A percentile compares a stretch with the other conserved stretches of the same genome.
Conservation (phyloP, 2,888 invertebrate genomes). For the Herminia tarsipennalis region DNA sequence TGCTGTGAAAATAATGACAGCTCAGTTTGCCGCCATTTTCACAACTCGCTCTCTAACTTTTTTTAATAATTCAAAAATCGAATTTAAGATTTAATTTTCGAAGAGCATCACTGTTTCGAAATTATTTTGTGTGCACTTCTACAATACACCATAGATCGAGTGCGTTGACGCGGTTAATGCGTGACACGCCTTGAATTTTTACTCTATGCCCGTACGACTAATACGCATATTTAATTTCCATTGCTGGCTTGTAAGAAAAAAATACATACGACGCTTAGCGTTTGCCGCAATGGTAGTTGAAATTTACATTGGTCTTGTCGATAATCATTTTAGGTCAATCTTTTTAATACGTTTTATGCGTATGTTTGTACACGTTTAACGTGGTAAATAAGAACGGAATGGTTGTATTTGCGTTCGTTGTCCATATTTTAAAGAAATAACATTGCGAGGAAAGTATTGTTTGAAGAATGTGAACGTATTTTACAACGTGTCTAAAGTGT, state of each 20-base stretch:
- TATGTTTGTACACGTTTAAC: slow-evolving; percentile 28
- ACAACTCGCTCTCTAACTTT: no score
- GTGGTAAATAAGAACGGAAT: slow-evolving; percentile 4
- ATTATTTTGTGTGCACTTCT: slow-evolving; percentile 28
- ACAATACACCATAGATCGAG: slow-evolving; percentile 53
- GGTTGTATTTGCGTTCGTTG: no score
- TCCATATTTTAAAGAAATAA: no score
- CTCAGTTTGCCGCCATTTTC: no score
- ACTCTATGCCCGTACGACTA: slow-evolving; percentile 14
- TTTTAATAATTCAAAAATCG: no score
- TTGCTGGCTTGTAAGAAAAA: neutral
- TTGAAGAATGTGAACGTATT: no score
- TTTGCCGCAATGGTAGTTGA: slow-evolving; percentile 7
- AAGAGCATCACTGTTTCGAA: no score
- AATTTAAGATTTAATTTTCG: no score
- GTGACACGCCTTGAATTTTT: slow-evolving; percentile 45
- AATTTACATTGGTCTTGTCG: neutral
- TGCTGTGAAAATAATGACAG: no score
- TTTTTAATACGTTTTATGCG: slow-evolving; percentile 14
- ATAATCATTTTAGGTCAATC: slow-evolving; percentile 22
- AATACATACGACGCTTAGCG: neutral
- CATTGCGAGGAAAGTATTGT: no score
- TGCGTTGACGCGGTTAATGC: slow-evolving; percentile 55
- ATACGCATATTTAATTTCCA: slow-evolving; percentile 8
- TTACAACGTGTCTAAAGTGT: no score